Percentiles rank a stretch among this genome's conserved stretches.
phyloP scores from a whole-genome alignment of 1,140 invertebrate species.

The Leptonema lineaticorne region DNA sequence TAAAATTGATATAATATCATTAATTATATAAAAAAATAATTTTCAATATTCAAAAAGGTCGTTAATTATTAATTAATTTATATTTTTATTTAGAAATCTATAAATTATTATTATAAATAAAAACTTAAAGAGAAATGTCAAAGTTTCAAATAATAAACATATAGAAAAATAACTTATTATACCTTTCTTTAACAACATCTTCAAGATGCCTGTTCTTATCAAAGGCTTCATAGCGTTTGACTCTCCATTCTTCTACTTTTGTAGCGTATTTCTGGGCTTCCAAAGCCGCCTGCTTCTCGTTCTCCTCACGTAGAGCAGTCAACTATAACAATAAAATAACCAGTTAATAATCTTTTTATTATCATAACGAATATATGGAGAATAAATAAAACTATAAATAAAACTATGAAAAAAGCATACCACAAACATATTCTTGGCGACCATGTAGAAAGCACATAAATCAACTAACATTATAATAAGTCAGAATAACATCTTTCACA shows the following conservation, averaged over 20 bases:
- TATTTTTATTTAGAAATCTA: neutral
- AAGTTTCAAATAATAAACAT: too few species aligned
- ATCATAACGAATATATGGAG: too few species aligned
- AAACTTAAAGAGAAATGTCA: too few species aligned
- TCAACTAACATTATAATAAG: slow-evolving; percentile 16
- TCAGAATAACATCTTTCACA: too few species aligned
- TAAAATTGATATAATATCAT: neutral
- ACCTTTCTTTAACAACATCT: slow-evolving; percentile 59
- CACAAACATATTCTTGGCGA: slow-evolving; percentile 35
- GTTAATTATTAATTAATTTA: too few species aligned
- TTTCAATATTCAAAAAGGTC: too few species aligned
- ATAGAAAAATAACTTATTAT: neutral
- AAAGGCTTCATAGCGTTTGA: slow-evolving; percentile 57
- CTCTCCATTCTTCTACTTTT: slow-evolving; percentile 53
- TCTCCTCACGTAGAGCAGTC: slow-evolving; percentile 50
- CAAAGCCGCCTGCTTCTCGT: slow-evolving; percentile 48
- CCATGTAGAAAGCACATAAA: slow-evolving; percentile 23
- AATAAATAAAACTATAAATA: neutral
- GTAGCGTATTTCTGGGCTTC: slow-evolving; percentile 46
- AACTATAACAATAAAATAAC: slow-evolving; percentile 54
- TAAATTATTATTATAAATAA: neutral
- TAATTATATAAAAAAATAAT: too few species aligned
- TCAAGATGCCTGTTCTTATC: slow-evolving; percentile 58
- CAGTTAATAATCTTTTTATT: too few species aligned
- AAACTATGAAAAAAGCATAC: slow-evolving; percentile 8